Conservation (phyloP, 2,888 invertebrate genomes). For the Alentia gelatinosa region DNA sequence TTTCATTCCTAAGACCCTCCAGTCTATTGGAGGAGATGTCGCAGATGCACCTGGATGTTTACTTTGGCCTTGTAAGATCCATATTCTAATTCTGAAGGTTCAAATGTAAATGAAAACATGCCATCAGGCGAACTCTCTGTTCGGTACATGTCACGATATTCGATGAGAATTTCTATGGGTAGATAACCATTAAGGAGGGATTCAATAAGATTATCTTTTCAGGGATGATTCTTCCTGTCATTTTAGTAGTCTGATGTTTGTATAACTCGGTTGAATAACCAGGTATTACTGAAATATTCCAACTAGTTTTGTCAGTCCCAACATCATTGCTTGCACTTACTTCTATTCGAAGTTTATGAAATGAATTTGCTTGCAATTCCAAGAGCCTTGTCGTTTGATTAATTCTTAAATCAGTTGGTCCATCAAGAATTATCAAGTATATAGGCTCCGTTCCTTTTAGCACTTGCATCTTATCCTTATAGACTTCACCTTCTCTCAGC, state of each 20-base stretch:
- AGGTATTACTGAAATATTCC: neutral
- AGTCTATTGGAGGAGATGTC: neutral
- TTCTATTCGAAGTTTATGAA: neutral
- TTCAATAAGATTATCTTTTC: neutral
- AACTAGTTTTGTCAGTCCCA: neutral
- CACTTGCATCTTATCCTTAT: neutral
- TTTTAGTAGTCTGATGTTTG: neutral
- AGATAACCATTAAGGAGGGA: neutral
- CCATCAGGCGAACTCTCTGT: neutral
- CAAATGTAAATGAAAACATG: neutral
- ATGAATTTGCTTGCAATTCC: neutral
- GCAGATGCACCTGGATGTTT: neutral
- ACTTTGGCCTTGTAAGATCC: neutral
- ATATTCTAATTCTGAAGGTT: neutral
- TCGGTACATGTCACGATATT: neutral
- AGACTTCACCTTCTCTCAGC: neutral
- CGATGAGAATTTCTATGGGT: conserved; percentile 9
- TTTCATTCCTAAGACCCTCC: conserved; percentile 38
- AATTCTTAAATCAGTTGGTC: neutral
- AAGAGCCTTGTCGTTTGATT: neutral
- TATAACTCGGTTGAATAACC: neutral
- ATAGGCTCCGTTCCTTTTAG: neutral
- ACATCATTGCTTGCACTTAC: conserved; percentile 23
- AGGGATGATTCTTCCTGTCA: neutral
- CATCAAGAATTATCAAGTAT: neutral